Conservation (phyloP, 2,113 vertebrate species). For the Pteropus alecto region DNA sequence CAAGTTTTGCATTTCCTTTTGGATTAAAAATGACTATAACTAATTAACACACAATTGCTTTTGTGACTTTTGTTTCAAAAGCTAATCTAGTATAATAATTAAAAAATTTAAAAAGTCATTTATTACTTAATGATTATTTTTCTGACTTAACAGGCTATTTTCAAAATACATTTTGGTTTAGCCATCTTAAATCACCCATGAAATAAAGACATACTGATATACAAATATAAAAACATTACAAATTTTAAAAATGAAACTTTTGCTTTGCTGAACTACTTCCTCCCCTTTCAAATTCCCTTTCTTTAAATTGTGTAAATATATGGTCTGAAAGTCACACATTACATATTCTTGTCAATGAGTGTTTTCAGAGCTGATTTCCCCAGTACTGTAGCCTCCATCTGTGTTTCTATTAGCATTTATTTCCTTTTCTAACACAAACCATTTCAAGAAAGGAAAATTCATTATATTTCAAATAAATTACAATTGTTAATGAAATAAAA, state of each 20-base stretch:
- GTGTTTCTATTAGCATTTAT: slow-evolving; percentile 44
- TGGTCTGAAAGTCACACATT: not conserved
- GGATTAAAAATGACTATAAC: not conserved
- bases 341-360: slow-evolving; percentile 1
- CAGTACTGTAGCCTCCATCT: not conserved
- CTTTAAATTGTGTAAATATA: not conserved
- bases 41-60: not conserved
- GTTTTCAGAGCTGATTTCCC: slow-evolving; percentile 10
- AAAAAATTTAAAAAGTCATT: not conserved
- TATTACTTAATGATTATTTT: slow-evolving; percentile 22
- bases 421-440: slow-evolving; percentile 54
- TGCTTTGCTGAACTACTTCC: not conserved
- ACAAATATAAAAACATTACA: not conserved
- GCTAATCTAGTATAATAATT: not conserved
- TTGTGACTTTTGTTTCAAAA: not conserved
- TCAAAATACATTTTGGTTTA: not conserved
- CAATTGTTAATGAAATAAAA: slow-evolving; percentile 63
- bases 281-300: not conserved
- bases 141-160: not conserved
- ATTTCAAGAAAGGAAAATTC: slow-evolving; percentile 26
- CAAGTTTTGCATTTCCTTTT: not conserved
- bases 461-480: slow-evolving; percentile 51
- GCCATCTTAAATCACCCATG: not conserved
- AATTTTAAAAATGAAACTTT: not conserved
- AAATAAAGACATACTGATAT: not conserved